Percentiles rank a stretch among this genome's conserved stretches.
Conservation (phyloP, 2,113 vertebrate species). For the Erinaceus europaeus region DNA sequence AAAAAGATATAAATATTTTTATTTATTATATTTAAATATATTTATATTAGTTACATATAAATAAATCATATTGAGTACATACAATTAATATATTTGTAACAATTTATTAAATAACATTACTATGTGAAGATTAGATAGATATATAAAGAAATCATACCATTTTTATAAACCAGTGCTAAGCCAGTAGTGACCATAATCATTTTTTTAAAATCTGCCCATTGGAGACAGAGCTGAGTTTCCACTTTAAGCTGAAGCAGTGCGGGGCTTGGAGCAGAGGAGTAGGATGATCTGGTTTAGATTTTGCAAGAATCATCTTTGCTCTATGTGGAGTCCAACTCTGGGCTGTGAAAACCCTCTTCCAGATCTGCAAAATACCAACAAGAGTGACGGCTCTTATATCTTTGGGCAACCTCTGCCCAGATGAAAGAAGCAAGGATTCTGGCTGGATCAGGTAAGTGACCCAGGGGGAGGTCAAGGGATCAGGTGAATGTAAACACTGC, state of each 20-base stretch:
- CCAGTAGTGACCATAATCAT: too few relatives aligned
- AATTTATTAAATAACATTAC: too few relatives aligned
- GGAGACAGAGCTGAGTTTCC: neutral
- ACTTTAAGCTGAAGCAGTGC: neutral
- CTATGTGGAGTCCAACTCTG: neutral
- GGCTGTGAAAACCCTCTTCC: conserved; percentile 15
- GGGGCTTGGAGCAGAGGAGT: neutral
- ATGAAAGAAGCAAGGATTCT: conserved; percentile 24
- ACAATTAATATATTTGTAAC: too few relatives aligned
- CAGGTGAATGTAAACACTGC: neutral
- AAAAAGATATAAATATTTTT: too few relatives aligned
- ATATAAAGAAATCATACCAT: too few relatives aligned
- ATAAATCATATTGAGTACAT: too few relatives aligned
- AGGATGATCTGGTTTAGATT: neutral
- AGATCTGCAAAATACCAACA: neutral
- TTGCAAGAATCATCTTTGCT: neutral
- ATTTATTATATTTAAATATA: too few relatives aligned
- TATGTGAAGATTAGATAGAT: too few relatives aligned
- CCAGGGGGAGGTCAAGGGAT: neutral
- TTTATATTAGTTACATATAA: too few relatives aligned
- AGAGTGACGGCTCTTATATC: neutral
- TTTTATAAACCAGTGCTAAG: too few relatives aligned
- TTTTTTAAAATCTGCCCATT: too few relatives aligned
- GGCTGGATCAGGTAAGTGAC: conserved; percentile 1
- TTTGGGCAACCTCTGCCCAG: neutral